Conservation (phyloP, 2,888 invertebrate genomes). For the Erynnis tages region DNA sequence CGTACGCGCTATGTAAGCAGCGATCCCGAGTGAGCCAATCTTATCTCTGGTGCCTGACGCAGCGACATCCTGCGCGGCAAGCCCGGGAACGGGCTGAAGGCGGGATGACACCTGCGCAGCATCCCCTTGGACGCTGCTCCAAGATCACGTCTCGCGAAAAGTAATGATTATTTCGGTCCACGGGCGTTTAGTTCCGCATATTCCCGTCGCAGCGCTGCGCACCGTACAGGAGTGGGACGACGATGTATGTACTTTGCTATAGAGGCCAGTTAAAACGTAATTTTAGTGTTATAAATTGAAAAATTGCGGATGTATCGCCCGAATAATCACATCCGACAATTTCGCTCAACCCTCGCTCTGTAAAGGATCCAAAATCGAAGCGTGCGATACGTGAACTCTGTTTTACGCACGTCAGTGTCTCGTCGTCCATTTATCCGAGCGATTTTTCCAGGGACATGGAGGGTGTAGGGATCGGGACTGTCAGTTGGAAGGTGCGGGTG, state of each 20-base stretch:
- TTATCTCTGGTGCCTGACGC: constrained; percentile 61
- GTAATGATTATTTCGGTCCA: constrained; percentile 82
- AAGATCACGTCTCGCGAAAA: constrained; percentile 80
- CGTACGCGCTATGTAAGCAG: constrained; percentile 47
- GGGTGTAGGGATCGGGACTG: constrained; percentile 37
- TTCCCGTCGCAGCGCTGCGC: constrained; percentile 69
- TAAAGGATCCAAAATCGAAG: background rate
- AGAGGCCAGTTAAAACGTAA: constrained; percentile 65
- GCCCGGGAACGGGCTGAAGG: constrained; percentile 70
- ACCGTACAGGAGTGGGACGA: constrained; percentile 52
- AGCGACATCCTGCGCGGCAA: constrained; percentile 72
- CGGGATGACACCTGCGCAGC: constrained; percentile 69
- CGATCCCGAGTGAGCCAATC: constrained; percentile 66
- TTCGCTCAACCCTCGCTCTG: background rate
- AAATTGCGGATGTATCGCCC: constrained; percentile 48
- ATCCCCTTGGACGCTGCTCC: constrained; percentile 63
- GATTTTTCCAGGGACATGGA: constrained; percentile 48
- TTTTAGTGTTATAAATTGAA: constrained; percentile 63
- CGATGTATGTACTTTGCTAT: constrained; percentile 63
- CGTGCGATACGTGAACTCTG: constrained; percentile 1
- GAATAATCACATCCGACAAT: constrained; percentile 34
- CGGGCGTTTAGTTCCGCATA: constrained; percentile 69
- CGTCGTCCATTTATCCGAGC: constrained; percentile 51
- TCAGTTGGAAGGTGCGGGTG: constrained; percentile 16
- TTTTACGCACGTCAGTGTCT: constrained; percentile 27